phyloP scores from a whole-genome alignment of 2,113 vertebrate species.

The Ondatra zibethicus region DNA sequence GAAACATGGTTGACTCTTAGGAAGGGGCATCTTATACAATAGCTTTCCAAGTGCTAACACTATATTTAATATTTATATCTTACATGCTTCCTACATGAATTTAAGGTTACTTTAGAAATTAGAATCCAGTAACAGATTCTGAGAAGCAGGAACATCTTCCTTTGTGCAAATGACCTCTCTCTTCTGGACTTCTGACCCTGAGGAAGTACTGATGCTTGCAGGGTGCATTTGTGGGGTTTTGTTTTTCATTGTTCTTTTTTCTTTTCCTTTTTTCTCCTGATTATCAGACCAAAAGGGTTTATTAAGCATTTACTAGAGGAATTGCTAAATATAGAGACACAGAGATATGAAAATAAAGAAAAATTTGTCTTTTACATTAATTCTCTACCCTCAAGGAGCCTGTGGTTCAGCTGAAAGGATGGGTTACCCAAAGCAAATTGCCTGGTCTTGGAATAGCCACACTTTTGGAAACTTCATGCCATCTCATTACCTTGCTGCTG shows the following conservation, averaged over 20 bases:
- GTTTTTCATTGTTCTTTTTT: not conserved
- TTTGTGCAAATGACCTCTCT: not conserved
- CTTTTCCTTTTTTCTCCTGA: not conserved
- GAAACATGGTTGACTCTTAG: slow-evolving; percentile 17
- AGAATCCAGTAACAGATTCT: not conserved
- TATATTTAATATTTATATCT: not conserved
- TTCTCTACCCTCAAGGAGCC: not conserved
- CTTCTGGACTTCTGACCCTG: not conserved
- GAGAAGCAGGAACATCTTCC: not conserved
- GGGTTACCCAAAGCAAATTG: not conserved
- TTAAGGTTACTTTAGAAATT: slow-evolving; percentile 27
- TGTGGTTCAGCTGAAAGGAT: not conserved
- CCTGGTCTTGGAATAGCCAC: not conserved
- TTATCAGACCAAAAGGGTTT: not conserved
- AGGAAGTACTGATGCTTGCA: not conserved
- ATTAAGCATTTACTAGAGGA: not conserved
- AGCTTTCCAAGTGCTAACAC: slow-evolving; percentile 2
- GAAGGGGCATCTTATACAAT: not conserved
- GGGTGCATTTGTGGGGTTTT: not conserved
- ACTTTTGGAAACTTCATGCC: not conserved
- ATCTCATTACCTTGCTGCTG: not conserved
- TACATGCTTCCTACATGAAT: not conserved
- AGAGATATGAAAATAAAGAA: not conserved
- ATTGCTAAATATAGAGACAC: not conserved
- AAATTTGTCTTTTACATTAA: not conserved